A percentile compares a stretch with the other conserved stretches of the same genome.
These are phyloP conservation scores for Carassius carassius DNA, from an alignment of 2,113 vertebrate species.

Conservation along the genomic window DNA sequence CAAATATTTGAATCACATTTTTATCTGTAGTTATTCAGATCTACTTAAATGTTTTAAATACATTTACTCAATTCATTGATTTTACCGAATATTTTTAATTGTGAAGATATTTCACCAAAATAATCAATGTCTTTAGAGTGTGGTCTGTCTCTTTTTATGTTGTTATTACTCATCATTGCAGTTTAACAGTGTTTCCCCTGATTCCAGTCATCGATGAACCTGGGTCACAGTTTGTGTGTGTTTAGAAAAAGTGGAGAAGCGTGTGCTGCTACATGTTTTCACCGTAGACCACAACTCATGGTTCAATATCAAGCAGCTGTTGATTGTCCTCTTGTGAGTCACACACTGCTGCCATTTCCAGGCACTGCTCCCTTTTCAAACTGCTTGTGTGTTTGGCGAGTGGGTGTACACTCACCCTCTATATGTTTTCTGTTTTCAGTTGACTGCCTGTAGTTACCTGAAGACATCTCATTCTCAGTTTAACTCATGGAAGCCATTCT, in stretches of 20 bases:
- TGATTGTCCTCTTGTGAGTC: slow-evolving; percentile 56
- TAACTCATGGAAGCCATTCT: not conserved
- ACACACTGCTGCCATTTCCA: slow-evolving; percentile 56
- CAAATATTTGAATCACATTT: too few relatives aligned
- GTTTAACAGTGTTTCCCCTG: not conserved
- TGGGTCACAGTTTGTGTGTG: not conserved
- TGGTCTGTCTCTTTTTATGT: not conserved
- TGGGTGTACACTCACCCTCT: not conserved
- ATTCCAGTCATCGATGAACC: slow-evolving; percentile 1
- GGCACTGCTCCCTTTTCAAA: slow-evolving; percentile 39
- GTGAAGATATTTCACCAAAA: not conserved
- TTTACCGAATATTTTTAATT: not conserved
- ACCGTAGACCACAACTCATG: slow-evolving; percentile 5
- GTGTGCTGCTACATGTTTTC: not conserved
- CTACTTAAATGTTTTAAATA: not conserved
- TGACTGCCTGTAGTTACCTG: not conserved
- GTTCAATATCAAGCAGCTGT: slow-evolving; percentile 46
- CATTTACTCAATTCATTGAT: not conserved
- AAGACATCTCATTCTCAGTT: not conserved
- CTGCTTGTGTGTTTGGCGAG: slow-evolving; percentile 33
- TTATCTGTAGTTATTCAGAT: too few relatives aligned
- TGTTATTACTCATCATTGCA: not conserved
- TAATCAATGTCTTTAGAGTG: not conserved
- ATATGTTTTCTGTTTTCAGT: slow-evolving; percentile 15
- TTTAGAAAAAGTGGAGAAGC: not conserved